A percentile compares a stretch with the other conserved stretches of the same genome.
phyloP scores from a whole-genome alignment of 2,888 invertebrate genomes.

The Halocaridina rubra region DNA sequence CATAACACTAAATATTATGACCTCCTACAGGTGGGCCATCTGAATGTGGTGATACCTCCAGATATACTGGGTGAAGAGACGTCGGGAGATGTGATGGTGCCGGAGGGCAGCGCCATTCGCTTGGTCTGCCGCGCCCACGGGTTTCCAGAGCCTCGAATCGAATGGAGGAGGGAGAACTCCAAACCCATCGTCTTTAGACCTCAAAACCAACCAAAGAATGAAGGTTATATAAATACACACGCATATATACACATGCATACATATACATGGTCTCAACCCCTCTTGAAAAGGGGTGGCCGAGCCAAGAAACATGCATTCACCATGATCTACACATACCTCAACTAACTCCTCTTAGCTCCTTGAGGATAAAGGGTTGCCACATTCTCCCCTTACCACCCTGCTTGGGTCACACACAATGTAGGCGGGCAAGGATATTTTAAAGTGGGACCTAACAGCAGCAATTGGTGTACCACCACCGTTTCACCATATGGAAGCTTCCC shows the following conservation, averaged over 20 bases:
- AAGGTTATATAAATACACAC: slow-evolving; percentile 29
- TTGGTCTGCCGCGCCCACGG: slow-evolving; percentile 89
- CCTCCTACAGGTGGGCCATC: slow-evolving; percentile 79
- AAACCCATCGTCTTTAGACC: slow-evolving; percentile 73
- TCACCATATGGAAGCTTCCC: too few species aligned
- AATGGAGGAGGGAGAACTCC: slow-evolving; percentile 87
- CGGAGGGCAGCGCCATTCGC: slow-evolving; percentile 88
- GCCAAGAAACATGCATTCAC: too few species aligned
- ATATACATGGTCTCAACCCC: not conserved
- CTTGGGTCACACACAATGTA: too few species aligned
- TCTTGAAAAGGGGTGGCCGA: too few species aligned
- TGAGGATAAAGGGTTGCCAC: too few species aligned
- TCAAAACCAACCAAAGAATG: slow-evolving; percentile 63
- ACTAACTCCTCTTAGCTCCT: too few species aligned
- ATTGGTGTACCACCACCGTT: too few species aligned
- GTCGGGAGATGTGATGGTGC: slow-evolving; percentile 89
- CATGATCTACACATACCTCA: too few species aligned
- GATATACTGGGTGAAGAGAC: slow-evolving; percentile 87
- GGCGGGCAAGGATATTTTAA: too few species aligned
- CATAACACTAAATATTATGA: too few species aligned
- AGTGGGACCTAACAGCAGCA: too few species aligned
- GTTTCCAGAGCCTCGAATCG: slow-evolving; percentile 85
- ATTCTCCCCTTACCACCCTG: too few species aligned
- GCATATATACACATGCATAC: not conserved
- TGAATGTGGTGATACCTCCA: slow-evolving; percentile 92